A percentile compares a stretch with the other conserved stretches of the same genome.
Evolutionary conservation across 1,140 invertebrate species (phyloP).

Genomic region (Nephila pilipes): DNA sequence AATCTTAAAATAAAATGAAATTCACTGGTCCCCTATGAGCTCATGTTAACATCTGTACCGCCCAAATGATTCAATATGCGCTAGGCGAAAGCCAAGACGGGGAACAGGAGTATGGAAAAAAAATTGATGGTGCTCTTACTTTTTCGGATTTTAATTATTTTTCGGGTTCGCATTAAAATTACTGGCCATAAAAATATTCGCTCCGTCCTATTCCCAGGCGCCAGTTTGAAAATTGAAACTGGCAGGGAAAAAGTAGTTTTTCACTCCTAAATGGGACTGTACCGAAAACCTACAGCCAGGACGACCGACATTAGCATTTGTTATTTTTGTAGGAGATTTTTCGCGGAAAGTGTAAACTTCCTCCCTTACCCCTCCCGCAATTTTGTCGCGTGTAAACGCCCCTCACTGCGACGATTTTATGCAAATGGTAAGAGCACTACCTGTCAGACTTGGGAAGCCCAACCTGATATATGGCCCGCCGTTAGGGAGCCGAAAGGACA

Average conservation of each 20-base stretch:
- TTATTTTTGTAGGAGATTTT: conserved; percentile 70
- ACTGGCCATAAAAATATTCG: conserved; percentile 72
- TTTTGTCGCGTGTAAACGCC: conserved; percentile 71
- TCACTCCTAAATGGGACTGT: conserved; percentile 70
- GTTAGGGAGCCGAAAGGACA: conserved; percentile 63
- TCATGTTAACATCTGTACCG: conserved; percentile 71
- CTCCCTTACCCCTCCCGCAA: conserved; percentile 16
- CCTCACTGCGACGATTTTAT: conserved; percentile 71
- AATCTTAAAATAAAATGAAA: conserved; percentile 52
- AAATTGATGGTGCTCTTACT: conserved; percentile 31
- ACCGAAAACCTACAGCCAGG: conserved; percentile 56
- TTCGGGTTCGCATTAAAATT: conserved; percentile 74
- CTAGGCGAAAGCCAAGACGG: conserved; percentile 17
- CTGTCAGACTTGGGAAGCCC: conserved; percentile 59
- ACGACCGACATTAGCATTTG: conserved; percentile 72
- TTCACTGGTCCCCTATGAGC: conserved; percentile 57
- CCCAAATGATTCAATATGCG: conserved; percentile 69
- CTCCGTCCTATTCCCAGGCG: conserved; percentile 52
- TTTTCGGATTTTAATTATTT: conserved; percentile 76
- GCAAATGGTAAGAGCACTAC: conserved; percentile 74
- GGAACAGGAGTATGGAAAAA: conserved; percentile 30
- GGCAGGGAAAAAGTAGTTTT: conserved; percentile 71
- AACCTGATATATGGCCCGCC: conserved; percentile 66
- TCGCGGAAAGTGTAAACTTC: conserved; percentile 35
- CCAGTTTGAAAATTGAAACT: conserved; percentile 75